A percentile compares a stretch with the other conserved stretches of the same genome.
Evolutionary conservation across 2,113 vertebrate species (phyloP).

Genomic region (Varanus komodoensis): DNA sequence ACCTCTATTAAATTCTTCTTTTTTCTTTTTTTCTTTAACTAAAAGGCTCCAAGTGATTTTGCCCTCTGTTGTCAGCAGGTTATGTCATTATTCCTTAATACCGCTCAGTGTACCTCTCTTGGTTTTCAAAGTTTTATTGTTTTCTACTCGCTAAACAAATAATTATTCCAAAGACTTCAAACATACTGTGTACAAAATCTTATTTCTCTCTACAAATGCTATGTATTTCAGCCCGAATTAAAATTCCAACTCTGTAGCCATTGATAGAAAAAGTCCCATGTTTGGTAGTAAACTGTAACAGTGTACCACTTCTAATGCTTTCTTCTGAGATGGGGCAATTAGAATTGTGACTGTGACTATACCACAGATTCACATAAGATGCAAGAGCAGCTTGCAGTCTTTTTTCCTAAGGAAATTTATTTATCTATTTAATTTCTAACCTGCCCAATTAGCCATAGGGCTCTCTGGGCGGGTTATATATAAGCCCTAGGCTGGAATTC

Average conservation of each 20-base stretch:
- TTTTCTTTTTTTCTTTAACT: not conserved
- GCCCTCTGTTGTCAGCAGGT: not conserved
- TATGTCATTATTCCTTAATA: not conserved
- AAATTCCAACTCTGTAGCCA: too few relatives aligned
- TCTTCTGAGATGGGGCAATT: not conserved
- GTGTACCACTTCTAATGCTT: not conserved
- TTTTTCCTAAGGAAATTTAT: not conserved
- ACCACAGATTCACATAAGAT: not conserved
- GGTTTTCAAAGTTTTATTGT: too few relatives aligned
- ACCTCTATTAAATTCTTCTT: not conserved
- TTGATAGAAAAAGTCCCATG: too few relatives aligned
- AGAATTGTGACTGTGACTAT: not conserved
- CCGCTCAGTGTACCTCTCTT: not conserved
- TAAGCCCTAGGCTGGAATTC: not conserved
- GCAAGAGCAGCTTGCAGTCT: not conserved
- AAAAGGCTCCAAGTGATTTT: not conserved
- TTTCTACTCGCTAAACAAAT: too few relatives aligned
- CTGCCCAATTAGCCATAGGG: too few relatives aligned
- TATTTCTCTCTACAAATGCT: too few relatives aligned
- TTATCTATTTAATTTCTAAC: too few relatives aligned
- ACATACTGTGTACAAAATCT: too few relatives aligned
- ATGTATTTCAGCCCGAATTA: too few relatives aligned
- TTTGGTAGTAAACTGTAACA: too few relatives aligned
- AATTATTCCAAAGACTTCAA: too few relatives aligned
- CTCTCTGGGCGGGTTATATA: not conserved